Conservation (phyloP, 2,888 invertebrate species). For the Lordiphosa andalusiaca region DNA sequence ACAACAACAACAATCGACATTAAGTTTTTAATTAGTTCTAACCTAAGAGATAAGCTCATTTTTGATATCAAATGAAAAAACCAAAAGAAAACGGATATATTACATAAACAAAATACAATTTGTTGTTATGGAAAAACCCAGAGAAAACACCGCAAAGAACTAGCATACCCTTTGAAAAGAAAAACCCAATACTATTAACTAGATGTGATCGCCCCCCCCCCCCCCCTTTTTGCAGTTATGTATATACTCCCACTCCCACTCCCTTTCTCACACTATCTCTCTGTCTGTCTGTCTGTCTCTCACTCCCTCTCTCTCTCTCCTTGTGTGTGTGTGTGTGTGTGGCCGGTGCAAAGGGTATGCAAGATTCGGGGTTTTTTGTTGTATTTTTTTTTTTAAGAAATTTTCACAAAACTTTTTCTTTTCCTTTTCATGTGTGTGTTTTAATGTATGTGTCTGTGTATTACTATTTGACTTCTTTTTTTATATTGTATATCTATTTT, state of each 20-base stretch:
- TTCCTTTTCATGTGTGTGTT: constrained; percentile 27
- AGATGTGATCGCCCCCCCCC: no score
- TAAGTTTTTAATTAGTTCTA: constrained; percentile 66
- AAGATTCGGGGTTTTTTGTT: no score
- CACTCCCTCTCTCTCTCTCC: no score
- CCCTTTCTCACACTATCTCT: no score
- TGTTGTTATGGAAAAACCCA: constrained; percentile 1
- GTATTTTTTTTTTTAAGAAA: no score
- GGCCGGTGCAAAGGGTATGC: no score
- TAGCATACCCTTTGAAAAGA: constrained; percentile 27
- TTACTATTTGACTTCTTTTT: constrained; percentile 60
- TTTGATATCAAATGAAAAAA: constrained; percentile 41
- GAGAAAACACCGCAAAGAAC: constrained; percentile 11
- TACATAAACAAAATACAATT: constrained; percentile 4
- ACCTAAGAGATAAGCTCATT: constrained; percentile 44
- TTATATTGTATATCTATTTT: constrained; percentile 65
- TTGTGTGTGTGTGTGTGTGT: no score
- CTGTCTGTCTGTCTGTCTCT: no score
- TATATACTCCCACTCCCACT: no score
- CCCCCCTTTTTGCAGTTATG: no score
- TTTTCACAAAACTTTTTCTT: background rate
- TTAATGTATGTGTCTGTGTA: constrained; percentile 40
- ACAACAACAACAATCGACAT: constrained; percentile 42
- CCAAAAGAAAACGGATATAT: constrained; percentile 5
- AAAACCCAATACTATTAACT: no score